Evolutionary conservation across 2,797 vertebrate genomes (phyloP).

Genomic region (Phalloptychus januarius): DNA sequence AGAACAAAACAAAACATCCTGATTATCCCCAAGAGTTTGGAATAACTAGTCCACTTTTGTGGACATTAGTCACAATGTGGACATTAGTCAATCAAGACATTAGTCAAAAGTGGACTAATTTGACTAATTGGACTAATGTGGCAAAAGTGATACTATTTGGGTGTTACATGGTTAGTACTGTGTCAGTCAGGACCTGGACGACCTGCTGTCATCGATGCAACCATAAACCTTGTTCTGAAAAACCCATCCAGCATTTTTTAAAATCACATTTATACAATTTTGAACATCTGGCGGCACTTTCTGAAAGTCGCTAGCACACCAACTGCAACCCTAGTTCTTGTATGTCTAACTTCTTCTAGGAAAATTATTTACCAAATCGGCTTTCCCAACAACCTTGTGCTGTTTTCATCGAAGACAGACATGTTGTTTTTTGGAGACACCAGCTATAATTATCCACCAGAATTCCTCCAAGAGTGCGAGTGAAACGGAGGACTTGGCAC

Average conservation of each 20-base stretch:
- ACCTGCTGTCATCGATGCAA: background rate
- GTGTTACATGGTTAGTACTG: background rate
- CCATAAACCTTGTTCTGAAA: background rate
- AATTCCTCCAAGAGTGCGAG: background rate
- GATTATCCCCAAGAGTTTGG: background rate
- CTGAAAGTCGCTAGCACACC: background rate
- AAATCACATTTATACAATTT: background rate
- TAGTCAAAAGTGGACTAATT: no score
- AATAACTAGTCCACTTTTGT: no score
- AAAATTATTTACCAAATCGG: slow-evolving; percentile 8
- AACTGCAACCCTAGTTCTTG: background rate
- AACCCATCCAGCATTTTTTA: background rate
- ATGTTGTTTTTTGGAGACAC: slow-evolving; percentile 4
- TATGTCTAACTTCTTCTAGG: background rate
- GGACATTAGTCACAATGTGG: no score
- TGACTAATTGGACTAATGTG: background rate
- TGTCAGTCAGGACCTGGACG: background rate
- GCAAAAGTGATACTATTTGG: background rate
- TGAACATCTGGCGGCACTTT: background rate
- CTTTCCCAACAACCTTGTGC: background rate
- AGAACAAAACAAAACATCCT: background rate
- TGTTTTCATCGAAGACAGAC: background rate
- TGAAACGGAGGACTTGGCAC: slow-evolving; percentile 9
- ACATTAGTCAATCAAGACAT: no score
- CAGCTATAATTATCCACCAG: background rate